Percentiles rank a stretch among this genome's conserved stretches.
phyloP scores from a whole-genome alignment of 1,140 invertebrate species.

The Orussus abietinus region DNA sequence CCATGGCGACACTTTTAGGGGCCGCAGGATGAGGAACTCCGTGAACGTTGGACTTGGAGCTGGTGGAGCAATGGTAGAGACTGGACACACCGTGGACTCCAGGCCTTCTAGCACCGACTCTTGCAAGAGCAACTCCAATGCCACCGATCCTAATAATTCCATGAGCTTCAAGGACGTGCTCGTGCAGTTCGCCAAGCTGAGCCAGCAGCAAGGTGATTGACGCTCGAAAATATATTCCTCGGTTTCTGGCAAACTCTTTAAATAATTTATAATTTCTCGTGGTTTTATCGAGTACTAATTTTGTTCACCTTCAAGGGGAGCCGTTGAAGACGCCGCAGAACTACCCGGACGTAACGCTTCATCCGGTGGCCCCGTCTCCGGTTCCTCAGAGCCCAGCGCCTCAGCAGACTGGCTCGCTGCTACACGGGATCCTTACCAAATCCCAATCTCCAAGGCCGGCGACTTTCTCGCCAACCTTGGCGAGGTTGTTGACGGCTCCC shows the following conservation, averaged over 20 bases:
- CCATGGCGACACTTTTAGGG: too few relatives aligned
- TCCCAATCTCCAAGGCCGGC: conserved; percentile 52
- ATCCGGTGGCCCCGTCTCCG: conserved; percentile 60
- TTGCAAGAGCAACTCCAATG: conserved; percentile 49
- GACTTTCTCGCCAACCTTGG: conserved; percentile 73
- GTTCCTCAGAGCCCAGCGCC: conserved; percentile 43
- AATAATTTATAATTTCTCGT: too few relatives aligned
- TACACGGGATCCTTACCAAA: conserved; percentile 72
- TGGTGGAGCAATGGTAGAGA: conserved; percentile 49
- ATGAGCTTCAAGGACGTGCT: conserved; percentile 72
- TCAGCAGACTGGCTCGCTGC: conserved; percentile 60
- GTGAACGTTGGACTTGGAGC: conserved; percentile 44
- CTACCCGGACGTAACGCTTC: conserved; percentile 73
- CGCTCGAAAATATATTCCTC: conserved; percentile 17
- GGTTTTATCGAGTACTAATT: not conserved
- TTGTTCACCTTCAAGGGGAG: conserved; percentile 31
- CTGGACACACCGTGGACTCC: conserved; percentile 40
- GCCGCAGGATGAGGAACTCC: conserved; percentile 48
- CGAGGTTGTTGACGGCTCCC: conserved; percentile 69
- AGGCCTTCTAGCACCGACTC: conserved; percentile 55
- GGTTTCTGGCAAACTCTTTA: conserved; percentile 7
- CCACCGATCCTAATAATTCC: conserved; percentile 38
- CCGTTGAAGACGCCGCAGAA: conserved; percentile 60
- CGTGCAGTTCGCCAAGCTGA: conserved; percentile 70
- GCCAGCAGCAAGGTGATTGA: conserved; percentile 54